Evolutionary conservation across 2,888 invertebrate species (phyloP), one percentile per base, ranked within the genome.

Genomic region (Orthonychiurus folsomi): DNA sequence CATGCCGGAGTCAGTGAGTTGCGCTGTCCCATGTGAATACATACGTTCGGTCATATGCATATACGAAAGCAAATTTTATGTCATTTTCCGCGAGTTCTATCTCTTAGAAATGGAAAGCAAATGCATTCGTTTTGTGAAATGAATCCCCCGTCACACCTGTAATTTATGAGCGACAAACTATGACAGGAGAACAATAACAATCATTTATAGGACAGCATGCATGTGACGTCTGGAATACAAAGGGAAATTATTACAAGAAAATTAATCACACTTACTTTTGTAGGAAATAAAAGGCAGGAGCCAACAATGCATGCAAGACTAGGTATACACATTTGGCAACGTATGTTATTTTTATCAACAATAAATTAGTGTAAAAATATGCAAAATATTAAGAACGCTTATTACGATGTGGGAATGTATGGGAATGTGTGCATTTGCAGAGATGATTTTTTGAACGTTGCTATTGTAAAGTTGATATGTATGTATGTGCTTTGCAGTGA

Each of bases 401-500:
- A n/a, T n/a, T n/a, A n/a, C n/a, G n/a, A n/a, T n/a, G n/a, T n/a
- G n/a, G n/a, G n/a, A n/a, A n/a, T n/a, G n/a, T n/a, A n/a, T n/a
- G n/a, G n/a, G n/a, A 37, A 37, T 15, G 37, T 37, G 37, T 37
- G 37, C 37, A 37, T 9, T 37, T 37, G 15, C 15, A 9, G n/a
- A n/a, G n/a, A n/a, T n/a, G n/a, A n/a, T n/a, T n/a, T n/a, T n/a
- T n/a, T n/a, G n/a, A n/a, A n/a, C n/a, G n/a, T n/a, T n/a, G n/a
- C n/a, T n/a, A n/a, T n/a, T n/a, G n/a, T n/a, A n/a, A n/a, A n/a
- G n/a, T n/a, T n/a, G n/a, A n/a, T n/a, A n/a, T n/a, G n/a, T n/a
- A n/a, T n/a, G n/a, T n/a, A n/a, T 61, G 56, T 56, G 24, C 27
- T 64, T 63, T 65, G 1, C 64, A 72, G 72, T 72, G 59, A 68